Evolutionary conservation across 2,113 vertebrate species (phyloP).

Genomic region (Chlamydotis undulata): DNA sequence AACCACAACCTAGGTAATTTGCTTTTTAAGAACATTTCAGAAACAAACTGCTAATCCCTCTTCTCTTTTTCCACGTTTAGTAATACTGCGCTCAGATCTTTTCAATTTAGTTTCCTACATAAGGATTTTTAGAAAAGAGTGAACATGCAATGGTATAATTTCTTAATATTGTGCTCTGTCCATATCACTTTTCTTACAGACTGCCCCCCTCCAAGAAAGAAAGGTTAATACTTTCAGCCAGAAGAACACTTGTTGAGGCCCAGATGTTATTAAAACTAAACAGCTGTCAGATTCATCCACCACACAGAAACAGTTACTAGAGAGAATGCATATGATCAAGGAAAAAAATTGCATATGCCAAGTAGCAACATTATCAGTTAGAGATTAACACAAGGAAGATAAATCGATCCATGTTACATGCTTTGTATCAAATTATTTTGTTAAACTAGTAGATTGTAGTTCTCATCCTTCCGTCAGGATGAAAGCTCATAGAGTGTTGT

Average conservation of each 20-base stretch:
- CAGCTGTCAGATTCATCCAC: neutral
- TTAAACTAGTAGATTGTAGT: neutral
- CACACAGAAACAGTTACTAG: neutral
- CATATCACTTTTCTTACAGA: neutral
- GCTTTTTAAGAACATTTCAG: neutral
- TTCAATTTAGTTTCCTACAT: neutral
- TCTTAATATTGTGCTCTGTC: neutral
- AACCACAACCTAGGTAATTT: neutral
- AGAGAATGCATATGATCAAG: neutral
- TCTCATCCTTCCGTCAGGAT: neutral
- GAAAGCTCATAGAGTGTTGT: neutral
- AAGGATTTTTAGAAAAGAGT: neutral
- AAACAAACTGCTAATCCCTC: neutral
- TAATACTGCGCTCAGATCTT: neutral
- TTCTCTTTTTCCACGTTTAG: neutral
- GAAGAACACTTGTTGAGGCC: neutral
- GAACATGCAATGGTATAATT: neutral
- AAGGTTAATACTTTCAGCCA: conserved; percentile 6
- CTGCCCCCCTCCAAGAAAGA: neutral
- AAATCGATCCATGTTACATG: neutral
- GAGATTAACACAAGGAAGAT: neutral
- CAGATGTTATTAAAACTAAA: neutral
- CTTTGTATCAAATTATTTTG: neutral
- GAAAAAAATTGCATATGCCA: neutral
- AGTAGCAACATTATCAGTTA: neutral